Percentiles rank a stretch among this genome's conserved stretches.
These are phyloP conservation scores for Drosophila santomea DNA, from an alignment of 1,140 invertebrate species.

Conservation along the genomic window DNA sequence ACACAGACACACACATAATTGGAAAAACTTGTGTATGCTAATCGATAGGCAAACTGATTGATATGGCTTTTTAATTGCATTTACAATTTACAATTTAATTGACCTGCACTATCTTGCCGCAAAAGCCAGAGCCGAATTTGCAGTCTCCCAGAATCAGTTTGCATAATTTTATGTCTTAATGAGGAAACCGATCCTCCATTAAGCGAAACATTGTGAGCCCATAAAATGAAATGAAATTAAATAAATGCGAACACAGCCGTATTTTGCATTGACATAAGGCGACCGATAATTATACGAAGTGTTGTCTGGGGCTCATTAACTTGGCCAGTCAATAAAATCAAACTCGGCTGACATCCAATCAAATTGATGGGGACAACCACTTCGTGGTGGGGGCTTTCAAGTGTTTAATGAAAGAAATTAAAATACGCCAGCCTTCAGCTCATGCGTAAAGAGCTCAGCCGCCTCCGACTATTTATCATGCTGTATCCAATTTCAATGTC, in stretches of 20 bases:
- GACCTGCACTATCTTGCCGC: conserved; percentile 13
- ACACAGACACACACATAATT: conserved; percentile 59
- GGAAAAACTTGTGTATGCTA: conserved; percentile 80
- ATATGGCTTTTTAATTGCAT: conserved; percentile 72
- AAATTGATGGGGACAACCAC: conserved; percentile 50
- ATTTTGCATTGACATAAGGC: conserved; percentile 57
- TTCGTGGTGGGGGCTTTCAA: conserved; percentile 27
- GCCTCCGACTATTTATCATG: conserved; percentile 10
- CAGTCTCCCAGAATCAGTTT: conserved; percentile 16
- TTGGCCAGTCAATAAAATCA: conserved; percentile 49
- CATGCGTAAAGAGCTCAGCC: conserved; percentile 50
- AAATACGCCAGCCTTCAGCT: conserved; percentile 56
- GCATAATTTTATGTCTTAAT: conserved; percentile 22
- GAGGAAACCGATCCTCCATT: conserved; percentile 41
- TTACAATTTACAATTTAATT: conserved; percentile 82
- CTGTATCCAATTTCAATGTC: conserved; percentile 67
- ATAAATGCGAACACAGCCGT: conserved; percentile 31
- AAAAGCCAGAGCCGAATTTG: conserved; percentile 10
- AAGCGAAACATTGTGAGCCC: conserved; percentile 28
- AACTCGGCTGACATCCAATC: conserved; percentile 49
- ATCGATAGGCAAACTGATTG: conserved; percentile 67
- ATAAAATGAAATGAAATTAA: conserved; percentile 43
- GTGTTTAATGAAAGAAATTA: conserved; percentile 59
- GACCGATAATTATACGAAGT: conserved; percentile 44
- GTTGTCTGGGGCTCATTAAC: conserved; percentile 38